These are phyloP conservation scores for Cossypha niveicapilla DNA, from an alignment of 2,797 vertebrate species.

Conservation along the genomic window DNA sequence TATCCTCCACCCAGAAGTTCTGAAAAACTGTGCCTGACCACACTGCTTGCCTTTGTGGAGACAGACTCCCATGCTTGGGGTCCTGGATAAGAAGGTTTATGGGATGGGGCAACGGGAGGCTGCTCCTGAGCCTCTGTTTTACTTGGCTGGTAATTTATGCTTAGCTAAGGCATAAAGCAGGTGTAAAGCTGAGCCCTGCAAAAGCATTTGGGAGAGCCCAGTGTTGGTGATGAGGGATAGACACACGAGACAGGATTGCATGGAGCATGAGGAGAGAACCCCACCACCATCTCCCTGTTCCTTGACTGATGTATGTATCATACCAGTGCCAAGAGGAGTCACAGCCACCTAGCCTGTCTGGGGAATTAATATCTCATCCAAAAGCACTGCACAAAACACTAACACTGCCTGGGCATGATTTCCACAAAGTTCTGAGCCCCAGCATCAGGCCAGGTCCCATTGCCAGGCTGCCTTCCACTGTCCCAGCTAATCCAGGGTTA, in stretches of 20 bases:
- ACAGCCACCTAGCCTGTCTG: not conserved
- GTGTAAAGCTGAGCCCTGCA: not conserved
- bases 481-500: not conserved
- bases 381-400: not conserved
- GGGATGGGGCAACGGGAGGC: not conserved
- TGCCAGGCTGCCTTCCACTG: not conserved
- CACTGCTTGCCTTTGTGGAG: fast-evolving
- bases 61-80: fast-evolving
- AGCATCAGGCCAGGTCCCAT: not conserved
- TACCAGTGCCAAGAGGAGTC: not conserved
- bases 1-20: not conserved
- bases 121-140: not conserved
- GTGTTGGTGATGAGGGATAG: not conserved
- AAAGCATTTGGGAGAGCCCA: not conserved
- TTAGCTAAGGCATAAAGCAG: not conserved
- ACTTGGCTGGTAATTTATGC: not conserved
- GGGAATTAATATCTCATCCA: not conserved
- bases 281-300: fast-evolving
- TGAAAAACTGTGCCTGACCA: not conserved
- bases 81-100: not conserved
- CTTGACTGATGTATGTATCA: not conserved
- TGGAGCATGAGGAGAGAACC: not conserved
- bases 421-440: not conserved
- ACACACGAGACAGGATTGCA: not conserved
- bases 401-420: not conserved